Base-by-base conservation (phyloP, 2,113 vertebrate species). In the Sceloporus tristichus region DNA sequence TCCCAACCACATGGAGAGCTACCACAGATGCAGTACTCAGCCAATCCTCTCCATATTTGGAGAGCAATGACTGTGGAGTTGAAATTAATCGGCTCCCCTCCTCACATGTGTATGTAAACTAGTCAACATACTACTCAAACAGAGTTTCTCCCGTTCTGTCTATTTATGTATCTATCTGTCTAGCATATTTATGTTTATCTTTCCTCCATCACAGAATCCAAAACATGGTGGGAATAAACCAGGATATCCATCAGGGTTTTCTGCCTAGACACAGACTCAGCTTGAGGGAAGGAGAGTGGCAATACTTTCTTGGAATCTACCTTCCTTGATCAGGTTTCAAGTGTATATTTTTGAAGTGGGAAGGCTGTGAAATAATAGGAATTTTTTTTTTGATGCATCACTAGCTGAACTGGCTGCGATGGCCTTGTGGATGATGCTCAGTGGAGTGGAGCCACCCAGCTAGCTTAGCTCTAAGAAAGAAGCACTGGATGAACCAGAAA, bases 391-490 rank as follows among this genome's bases (percentile, higher is more conserved):
- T 19, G 38, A 19, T 42, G 25, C n/a, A 23, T 27, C 68, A 13
- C 71, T 76, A 42, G 38, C 74, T 23, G 38, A 76, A 38, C 18
- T 40, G 19, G 27, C 42, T 2, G 25, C 27, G 3, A 10, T 53
- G 14, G 65, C 3, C 81, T 70, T 8, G 27, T 65, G 27, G 82
- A 10, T 71, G 13, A 4, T n/a, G 25, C 40, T 70, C 25, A 25
- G 42, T 34, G 40, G 40, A 53, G 38, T 0, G 25, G 18, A 40
- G 73, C 73, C n/a, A 56, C 54, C 14, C 34, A 29, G 48, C 78
- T 76, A 59, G 79, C 34, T 82, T 73, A 40, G 56, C 76, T 86
- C 81, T 77, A 68, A 81, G 42, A 48, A 73, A 71, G 13, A 62
- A 85, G 53, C 13, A 19, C 54, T 13, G 53, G 34, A 9, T 48